Evolutionary conservation across 2,113 vertebrate species (phyloP).

Genomic region (Tupaia tana): DNA sequence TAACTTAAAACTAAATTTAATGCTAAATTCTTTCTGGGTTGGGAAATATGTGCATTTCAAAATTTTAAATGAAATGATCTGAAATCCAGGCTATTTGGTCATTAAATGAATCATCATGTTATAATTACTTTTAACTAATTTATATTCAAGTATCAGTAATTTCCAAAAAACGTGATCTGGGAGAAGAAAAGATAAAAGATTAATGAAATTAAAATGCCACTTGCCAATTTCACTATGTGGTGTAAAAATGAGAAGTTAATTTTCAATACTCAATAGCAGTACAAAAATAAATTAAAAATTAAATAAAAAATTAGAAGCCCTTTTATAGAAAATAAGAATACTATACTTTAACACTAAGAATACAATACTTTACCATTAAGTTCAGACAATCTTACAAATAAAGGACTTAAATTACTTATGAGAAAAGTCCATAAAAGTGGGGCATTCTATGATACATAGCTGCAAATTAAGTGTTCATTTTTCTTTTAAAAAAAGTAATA

Average conservation of each 20-base stretch:
- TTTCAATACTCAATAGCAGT: slow-evolving; percentile 2
- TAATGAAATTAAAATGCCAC: slow-evolving; percentile 33
- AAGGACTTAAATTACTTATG: neutral
- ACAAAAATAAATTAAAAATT: slow-evolving; percentile 45
- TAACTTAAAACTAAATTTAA: neutral
- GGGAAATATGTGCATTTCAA: neutral
- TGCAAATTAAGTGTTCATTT: slow-evolving; percentile 12
- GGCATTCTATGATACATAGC: neutral
- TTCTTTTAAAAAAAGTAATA: neutral
- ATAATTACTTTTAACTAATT: slow-evolving; percentile 46
- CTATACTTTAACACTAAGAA: slow-evolving; percentile 15
- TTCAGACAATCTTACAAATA: slow-evolving; percentile 29
- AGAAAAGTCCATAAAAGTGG: neutral
- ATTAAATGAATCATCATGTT: slow-evolving; percentile 12
- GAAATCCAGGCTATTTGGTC: neutral
- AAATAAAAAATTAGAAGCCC: neutral
- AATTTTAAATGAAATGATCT: neutral
- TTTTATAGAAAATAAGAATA: neutral
- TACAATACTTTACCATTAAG: neutral
- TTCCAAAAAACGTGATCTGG: neutral
- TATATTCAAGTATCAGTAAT: slow-evolving; percentile 21
- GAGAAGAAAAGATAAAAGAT: neutral
- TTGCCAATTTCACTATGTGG: slow-evolving; percentile 47
- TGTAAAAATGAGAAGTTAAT: slow-evolving; percentile 22
- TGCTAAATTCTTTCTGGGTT: neutral